A percentile compares a stretch with the other conserved stretches of the same genome.
These are phyloP conservation scores for Semnornis frantzii DNA, from an alignment of 2,113 vertebrate species.

Conservation along the genomic window DNA sequence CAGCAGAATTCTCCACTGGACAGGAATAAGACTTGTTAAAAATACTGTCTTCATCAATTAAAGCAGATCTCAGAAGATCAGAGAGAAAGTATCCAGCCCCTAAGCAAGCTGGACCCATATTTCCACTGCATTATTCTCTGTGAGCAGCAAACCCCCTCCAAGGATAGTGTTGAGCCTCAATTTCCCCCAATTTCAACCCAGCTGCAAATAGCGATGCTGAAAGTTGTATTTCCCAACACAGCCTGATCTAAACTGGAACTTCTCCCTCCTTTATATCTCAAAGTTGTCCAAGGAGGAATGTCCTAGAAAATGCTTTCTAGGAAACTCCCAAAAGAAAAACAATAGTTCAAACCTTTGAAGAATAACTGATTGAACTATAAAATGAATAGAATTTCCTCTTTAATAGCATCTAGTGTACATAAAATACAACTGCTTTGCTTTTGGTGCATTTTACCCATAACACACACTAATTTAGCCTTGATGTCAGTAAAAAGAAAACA, in stretches of 20 bases:
- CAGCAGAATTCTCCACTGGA: neutral
- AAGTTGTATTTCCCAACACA: neutral
- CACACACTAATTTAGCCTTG: neutral
- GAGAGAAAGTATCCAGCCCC: neutral
- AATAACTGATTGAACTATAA: neutral
- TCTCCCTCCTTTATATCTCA: neutral
- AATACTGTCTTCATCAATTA: neutral
- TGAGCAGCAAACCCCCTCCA: neutral
- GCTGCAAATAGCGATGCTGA: neutral
- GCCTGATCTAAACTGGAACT: neutral
- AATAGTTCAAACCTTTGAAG: neutral
- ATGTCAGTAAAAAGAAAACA: neutral
- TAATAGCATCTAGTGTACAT: neutral
- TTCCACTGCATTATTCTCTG: neutral
- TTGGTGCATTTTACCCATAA: neutral
- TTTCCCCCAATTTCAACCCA: neutral
- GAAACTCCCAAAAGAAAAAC: neutral
- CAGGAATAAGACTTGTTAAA: neutral
- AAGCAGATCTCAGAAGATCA: neutral
- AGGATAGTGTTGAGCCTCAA: neutral
- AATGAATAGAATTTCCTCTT: neutral
- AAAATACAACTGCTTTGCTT: neutral
- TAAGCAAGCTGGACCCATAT: neutral
- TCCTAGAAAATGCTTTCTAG: neutral
- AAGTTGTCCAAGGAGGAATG: neutral